Evolutionary conservation across 2,888 invertebrate genomes (phyloP).

Genomic region (Tortricodes alternella): DNA sequence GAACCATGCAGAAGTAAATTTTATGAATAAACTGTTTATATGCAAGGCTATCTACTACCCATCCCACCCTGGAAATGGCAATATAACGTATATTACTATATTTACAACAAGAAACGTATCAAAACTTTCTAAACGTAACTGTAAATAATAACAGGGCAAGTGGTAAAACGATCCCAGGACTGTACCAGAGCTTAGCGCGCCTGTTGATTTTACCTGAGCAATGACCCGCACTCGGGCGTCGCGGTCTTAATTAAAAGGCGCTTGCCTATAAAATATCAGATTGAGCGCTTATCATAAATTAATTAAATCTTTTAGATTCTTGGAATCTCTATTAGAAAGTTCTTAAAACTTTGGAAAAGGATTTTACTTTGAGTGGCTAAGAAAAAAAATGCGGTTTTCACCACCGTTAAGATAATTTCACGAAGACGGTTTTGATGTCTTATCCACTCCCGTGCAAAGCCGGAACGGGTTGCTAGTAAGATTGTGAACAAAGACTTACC

Average conservation of each 20-base stretch:
- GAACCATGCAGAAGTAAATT: too few species aligned
- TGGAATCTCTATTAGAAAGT: neutral
- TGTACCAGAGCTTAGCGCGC: conserved; percentile 1
- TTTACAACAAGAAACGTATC: too few species aligned
- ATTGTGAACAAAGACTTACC: too few species aligned
- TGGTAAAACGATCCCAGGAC: neutral
- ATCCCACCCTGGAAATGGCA: too few species aligned
- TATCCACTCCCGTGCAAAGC: too few species aligned
- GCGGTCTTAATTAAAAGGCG: conserved; percentile 13
- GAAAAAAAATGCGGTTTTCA: too few species aligned
- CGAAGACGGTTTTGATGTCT: too few species aligned
- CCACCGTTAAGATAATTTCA: too few species aligned
- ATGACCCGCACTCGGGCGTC: neutral
- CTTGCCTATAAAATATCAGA: conserved; percentile 13
- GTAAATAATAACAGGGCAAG: neutral
- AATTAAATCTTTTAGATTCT: conserved; percentile 9
- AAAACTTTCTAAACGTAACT: neutral
- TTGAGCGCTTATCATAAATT: conserved; percentile 2
- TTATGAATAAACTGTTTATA: too few species aligned
- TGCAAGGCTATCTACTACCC: too few species aligned
- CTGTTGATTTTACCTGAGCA: conserved; percentile 16
- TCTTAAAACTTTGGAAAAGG: neutral
- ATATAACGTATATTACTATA: too few species aligned
- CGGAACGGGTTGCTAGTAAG: too few species aligned
- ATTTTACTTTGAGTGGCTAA: neutral